Evolutionary conservation across 2,888 invertebrate species (phyloP).

Genomic region (Fabriciana adippe): DNA sequence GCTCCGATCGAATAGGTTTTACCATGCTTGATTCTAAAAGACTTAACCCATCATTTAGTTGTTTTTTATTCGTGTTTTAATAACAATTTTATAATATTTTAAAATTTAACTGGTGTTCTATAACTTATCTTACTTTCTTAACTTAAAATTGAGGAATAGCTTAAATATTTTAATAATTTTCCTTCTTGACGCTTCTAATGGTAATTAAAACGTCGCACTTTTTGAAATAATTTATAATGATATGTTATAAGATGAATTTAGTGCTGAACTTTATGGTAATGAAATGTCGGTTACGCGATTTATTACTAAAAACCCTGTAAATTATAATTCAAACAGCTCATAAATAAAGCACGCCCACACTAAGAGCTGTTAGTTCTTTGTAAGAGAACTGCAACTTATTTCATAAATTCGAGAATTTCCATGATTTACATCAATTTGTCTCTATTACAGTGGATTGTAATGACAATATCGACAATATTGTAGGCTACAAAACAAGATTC

Average conservation of each 20-base stretch:
- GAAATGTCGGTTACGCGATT: slow-evolving; percentile 26
- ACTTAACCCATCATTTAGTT: background rate
- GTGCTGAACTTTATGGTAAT: slow-evolving; percentile 14
- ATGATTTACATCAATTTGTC: slow-evolving; percentile 2
- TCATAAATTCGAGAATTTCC: slow-evolving; percentile 9
- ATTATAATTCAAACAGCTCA: slow-evolving; percentile 36
- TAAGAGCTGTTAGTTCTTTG: slow-evolving; percentile 20
- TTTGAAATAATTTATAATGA: too few relatives aligned
- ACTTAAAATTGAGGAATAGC: too few relatives aligned
- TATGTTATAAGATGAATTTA: background rate
- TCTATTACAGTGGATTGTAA: background rate
- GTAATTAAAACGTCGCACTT: too few relatives aligned
- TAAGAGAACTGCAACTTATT: slow-evolving; percentile 23
- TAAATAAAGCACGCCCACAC: slow-evolving; percentile 40
- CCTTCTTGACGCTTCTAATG: too few relatives aligned
- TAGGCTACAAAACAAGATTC: too few relatives aligned
- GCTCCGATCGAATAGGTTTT: slow-evolving; percentile 41
- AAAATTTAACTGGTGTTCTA: too few relatives aligned
- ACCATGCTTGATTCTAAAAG: slow-evolving; percentile 21
- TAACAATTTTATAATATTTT: too few relatives aligned
- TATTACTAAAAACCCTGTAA: slow-evolving; percentile 30
- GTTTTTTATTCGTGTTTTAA: background rate
- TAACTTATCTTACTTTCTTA: too few relatives aligned
- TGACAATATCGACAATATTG: background rate
- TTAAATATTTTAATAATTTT: too few relatives aligned